Evolutionary conservation across 2,113 vertebrate genomes (phyloP).

Genomic region (Triplophysa tibetana): DNA sequence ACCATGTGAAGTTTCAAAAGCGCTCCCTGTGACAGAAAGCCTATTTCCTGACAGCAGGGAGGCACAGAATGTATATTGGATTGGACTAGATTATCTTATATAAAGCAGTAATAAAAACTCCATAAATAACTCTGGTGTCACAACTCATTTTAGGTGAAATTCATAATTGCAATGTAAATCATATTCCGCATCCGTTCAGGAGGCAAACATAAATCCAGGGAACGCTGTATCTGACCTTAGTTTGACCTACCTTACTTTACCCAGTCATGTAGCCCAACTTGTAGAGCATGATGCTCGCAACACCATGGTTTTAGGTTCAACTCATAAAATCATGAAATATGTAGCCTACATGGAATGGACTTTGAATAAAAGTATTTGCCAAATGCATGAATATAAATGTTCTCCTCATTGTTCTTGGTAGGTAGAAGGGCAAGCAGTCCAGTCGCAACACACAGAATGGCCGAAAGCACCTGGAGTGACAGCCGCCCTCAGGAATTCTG

Average conservation of each 20-base stretch:
- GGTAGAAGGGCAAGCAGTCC: constrained; percentile 36
- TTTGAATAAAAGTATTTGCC: too few relatives aligned
- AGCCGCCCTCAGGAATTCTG: constrained; percentile 18
- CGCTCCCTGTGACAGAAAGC: constrained; percentile 41
- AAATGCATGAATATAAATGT: background rate
- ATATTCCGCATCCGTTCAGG: too few relatives aligned
- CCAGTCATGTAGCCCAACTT: too few relatives aligned
- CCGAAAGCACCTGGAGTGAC: constrained; percentile 40
- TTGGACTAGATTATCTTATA: constrained; percentile 1
- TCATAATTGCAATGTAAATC: too few relatives aligned
- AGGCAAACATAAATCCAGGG: background rate
- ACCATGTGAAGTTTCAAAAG: constrained; percentile 48
- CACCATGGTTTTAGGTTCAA: too few relatives aligned
- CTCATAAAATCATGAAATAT: too few relatives aligned
- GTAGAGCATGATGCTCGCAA: too few relatives aligned
- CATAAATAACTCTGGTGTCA: background rate
- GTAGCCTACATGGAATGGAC: too few relatives aligned
- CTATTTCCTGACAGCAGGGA: constrained; percentile 18
- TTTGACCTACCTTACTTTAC: too few relatives aligned
- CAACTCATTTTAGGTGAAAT: constrained; percentile 5
- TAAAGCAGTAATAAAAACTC: background rate
- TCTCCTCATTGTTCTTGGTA: background rate
- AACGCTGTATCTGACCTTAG: constrained; percentile 2
- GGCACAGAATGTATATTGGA: constrained; percentile 2
- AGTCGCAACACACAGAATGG: constrained; percentile 25